A percentile compares a stretch with the other conserved stretches of the same genome.
Evolutionary conservation across 2,113 vertebrate genomes (phyloP).

Genomic region (Chionomys nivalis): DNA sequence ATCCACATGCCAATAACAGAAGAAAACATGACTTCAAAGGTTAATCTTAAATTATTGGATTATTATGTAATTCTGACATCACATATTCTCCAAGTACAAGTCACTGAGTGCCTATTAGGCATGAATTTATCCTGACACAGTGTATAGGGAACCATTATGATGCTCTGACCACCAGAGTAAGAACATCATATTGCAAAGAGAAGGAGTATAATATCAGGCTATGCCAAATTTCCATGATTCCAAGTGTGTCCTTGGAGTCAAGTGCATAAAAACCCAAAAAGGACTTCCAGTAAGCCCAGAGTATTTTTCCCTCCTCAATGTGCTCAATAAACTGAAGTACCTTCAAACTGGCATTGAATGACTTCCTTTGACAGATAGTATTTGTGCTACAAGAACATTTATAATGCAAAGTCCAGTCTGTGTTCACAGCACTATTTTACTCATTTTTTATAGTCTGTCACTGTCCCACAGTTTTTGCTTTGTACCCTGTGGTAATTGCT

Average conservation of each 20-base stretch:
- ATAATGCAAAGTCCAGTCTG: background rate
- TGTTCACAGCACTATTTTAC: accelerated
- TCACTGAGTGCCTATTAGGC: accelerated
- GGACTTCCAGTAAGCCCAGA: background rate
- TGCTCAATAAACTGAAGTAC: too few relatives aligned
- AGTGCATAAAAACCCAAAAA: background rate
- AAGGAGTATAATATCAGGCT: background rate
- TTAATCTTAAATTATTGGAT: background rate
- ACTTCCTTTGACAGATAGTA: too few relatives aligned
- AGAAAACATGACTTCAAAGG: background rate
- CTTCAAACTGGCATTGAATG: too few relatives aligned
- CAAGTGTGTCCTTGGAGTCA: background rate
- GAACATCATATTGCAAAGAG: background rate
- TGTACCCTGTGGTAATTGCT: background rate
- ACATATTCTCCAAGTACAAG: accelerated
- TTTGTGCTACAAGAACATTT: background rate
- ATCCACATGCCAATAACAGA: too few relatives aligned
- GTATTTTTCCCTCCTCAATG: too few relatives aligned
- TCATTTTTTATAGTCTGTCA: background rate
- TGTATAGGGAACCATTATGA: accelerated
- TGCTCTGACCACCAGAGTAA: accelerated
- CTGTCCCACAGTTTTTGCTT: background rate
- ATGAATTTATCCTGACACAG: background rate
- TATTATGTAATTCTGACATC: background rate
- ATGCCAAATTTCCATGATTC: background rate